Base-by-base conservation (phyloP, 2,113 vertebrate species). In the Desmodus rotundus region DNA sequence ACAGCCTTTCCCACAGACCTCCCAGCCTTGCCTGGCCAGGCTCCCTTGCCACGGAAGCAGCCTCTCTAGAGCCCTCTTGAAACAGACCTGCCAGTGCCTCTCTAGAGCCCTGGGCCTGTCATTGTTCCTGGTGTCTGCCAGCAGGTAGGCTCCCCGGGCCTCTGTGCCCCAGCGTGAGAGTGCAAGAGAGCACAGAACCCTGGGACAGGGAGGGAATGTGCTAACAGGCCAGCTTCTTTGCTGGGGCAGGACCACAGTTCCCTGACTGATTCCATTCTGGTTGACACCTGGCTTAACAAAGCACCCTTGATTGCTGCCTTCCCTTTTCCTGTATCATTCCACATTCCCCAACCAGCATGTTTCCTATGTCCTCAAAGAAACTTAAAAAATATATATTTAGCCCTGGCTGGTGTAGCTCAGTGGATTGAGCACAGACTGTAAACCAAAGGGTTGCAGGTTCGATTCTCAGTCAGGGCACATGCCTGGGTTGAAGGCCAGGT, bases 41-140 rank as follows among this genome's bases (percentile, higher is more conserved):
- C 41, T 33, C 86, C 38, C 4, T 33, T 38, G 15, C 47, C 36
- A 31, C 77, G 16, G 61, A 73, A 50, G 6, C n/a, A 15, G 38
- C 17, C 16, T n/a, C n/a, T n/a, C n/a, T n/a, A n/a, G n/a, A 2
- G 0, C 16, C 1, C 19, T 26, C 3, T 33, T 16, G 41, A 0
- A 11, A 22, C 4, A 1, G 41, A 24, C 31, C 5, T 1, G 2
- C 38, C 11, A 5, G 14, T 10, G 31, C 63, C 28, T 87, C 41
- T 22, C 16, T 13, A 1, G 33, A 26, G 47, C 47, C 50, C 41
- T 65, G 3, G 12, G 19, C 17, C 11, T 47, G 10, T 56, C 20
- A 7, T 14, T 2, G 24, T 54, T 67, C 52, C 68, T 14, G 2
- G 52, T 45, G 14, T 5, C n/a, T 78, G 61, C n/a, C 20, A 9